Conservation (phyloP, 2,113 vertebrate genomes). For the Cyprinodon brontotheroides region DNA sequence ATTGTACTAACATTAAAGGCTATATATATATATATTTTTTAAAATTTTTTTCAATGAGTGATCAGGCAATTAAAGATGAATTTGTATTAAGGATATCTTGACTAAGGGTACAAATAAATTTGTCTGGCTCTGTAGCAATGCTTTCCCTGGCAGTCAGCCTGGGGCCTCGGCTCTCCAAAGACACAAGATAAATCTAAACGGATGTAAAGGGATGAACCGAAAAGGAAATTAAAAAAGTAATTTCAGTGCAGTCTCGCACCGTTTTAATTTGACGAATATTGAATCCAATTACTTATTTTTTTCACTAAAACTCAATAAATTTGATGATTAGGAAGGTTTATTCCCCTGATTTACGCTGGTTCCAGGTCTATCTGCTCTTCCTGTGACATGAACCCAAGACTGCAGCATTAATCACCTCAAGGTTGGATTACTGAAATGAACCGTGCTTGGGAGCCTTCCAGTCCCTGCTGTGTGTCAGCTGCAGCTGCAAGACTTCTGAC, state of each 20-base stretch:
- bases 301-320: not conserved
- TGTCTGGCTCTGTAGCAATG: too few species aligned
- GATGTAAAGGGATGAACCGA: not conserved
- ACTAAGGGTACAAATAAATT: not conserved
- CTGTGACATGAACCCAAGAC: not conserved
- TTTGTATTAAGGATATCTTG: not conserved
- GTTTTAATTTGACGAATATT: not conserved
- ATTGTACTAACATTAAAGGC: not conserved
- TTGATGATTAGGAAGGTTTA: not conserved
- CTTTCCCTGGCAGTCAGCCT: not conserved
- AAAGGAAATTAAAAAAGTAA: not conserved
- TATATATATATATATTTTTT: too few species aligned
- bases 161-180: not conserved
- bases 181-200: not conserved
- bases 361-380: not conserved
- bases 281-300: not conserved
- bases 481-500: not conserved
- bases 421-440: not conserved
- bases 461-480: not conserved
- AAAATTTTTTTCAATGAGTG: not conserved
- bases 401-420: not conserved
- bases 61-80: not conserved
- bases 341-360: not conserved
- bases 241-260: not conserved
- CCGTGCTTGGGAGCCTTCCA: not conserved